These are phyloP conservation scores for Podarcis siculus DNA, from an alignment of 2,797 vertebrate genomes.

Conservation along the genomic window DNA sequence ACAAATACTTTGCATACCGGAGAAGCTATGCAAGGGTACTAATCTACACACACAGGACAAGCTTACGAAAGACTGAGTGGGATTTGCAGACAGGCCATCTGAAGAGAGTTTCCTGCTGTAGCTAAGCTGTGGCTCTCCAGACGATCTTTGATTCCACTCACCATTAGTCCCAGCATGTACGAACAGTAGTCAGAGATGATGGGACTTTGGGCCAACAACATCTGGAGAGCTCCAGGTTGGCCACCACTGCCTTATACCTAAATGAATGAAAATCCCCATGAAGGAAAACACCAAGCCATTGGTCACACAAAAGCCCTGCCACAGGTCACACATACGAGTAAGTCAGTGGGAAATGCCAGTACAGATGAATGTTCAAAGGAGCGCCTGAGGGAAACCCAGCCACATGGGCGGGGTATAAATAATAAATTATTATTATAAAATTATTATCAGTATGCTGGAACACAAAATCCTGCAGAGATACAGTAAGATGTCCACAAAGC, in stretches of 20 bases:
- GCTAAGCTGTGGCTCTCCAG: too few species aligned
- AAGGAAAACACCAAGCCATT: neutral
- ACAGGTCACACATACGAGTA: neutral
- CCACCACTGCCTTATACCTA: too few species aligned
- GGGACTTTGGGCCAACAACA: too few species aligned
- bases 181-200: too few species aligned
- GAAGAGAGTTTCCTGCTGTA: neutral
- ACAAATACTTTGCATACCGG: neutral
- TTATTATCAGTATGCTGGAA: neutral
- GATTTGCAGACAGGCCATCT: neutral
- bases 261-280: neutral
- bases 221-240: too few species aligned
- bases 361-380: neutral
- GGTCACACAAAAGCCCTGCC: neutral
- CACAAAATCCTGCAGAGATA: neutral
- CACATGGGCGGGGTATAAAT: too few species aligned
- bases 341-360: neutral
- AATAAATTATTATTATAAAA: too few species aligned
- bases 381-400: neutral
- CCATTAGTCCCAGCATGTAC: too few species aligned
- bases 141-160: too few species aligned
- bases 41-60: neutral
- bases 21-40: neutral
- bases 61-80: neutral
- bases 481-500: neutral